Percentiles rank a stretch among this genome's conserved stretches.
Conservation (phyloP, 2,797 vertebrate genomes). For the Galago senegalensis region DNA sequence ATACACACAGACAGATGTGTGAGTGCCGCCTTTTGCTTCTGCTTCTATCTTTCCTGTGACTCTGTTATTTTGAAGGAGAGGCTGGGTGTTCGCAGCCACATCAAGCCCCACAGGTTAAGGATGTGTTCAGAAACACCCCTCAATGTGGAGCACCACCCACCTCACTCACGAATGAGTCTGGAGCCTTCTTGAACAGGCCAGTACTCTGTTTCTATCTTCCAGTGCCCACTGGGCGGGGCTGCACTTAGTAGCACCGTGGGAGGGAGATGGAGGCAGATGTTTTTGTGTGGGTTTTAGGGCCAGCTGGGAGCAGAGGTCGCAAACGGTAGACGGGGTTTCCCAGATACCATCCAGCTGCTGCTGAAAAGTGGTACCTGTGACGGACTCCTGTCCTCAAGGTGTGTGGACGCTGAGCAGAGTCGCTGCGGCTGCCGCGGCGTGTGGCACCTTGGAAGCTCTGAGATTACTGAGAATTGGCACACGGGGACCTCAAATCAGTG, state of each 20-base stretch:
- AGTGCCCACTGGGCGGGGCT: accelerated
- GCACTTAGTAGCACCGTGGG: background rate
- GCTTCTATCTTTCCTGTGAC: background rate
- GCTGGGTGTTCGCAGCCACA: too few relatives aligned
- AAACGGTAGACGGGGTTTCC: accelerated
- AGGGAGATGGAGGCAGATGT: too few relatives aligned
- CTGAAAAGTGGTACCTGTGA: accelerated
- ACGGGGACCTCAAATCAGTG: background rate
- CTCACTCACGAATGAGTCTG: background rate
- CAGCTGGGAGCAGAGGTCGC: accelerated
- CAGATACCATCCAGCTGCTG: accelerated
- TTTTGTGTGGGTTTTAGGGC: accelerated
- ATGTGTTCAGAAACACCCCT: background rate
- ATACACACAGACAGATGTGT: background rate
- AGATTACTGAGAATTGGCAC: background rate
- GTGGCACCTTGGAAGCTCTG: accelerated
- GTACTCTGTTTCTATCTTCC: background rate
- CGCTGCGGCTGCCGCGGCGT: accelerated
- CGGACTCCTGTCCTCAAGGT: accelerated
- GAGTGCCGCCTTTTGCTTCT: too few relatives aligned
- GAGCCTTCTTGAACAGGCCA: background rate
- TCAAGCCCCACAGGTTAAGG: background rate
- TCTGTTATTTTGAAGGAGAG: background rate
- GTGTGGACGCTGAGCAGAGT: accelerated
- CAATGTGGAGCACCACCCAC: background rate